Percentiles rank a stretch among this genome's conserved stretches.
phyloP scores from a whole-genome alignment of 1,140 invertebrate genomes.

The Vanessa atalanta region DNA sequence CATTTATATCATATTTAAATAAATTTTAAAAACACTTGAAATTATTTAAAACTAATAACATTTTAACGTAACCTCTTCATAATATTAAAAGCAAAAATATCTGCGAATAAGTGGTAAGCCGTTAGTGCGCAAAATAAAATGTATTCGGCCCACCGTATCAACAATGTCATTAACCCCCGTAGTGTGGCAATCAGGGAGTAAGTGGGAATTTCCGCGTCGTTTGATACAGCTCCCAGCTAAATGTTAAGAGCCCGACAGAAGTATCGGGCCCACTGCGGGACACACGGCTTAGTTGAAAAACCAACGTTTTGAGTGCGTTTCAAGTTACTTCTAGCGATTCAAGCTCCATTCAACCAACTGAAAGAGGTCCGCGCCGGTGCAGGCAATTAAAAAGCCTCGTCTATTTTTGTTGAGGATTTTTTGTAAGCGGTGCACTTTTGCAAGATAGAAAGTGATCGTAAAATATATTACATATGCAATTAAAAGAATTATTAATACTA shows the following conservation, averaged over 20 bases:
- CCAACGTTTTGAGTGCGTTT: not conserved
- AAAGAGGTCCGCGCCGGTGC: constrained; percentile 9
- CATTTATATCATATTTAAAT: too few relatives aligned
- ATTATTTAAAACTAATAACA: too few relatives aligned
- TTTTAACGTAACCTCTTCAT: not conserved
- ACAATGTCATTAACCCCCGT: constrained; percentile 78
- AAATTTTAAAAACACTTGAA: too few relatives aligned
- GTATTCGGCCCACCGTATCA: constrained; percentile 75
- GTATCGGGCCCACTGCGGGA: constrained; percentile 11
- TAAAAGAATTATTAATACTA: too few relatives aligned
- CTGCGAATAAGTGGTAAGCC: constrained; percentile 47
- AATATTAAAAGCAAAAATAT: constrained; percentile 35
- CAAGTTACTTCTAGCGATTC: constrained; percentile 1
- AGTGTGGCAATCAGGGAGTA: constrained; percentile 79
- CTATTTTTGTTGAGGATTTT: not conserved
- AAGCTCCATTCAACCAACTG: constrained; percentile 18
- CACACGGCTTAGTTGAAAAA: constrained; percentile 24
- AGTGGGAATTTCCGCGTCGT: constrained; percentile 79
- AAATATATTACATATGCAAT: too few relatives aligned
- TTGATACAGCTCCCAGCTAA: constrained; percentile 75
- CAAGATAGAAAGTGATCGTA: too few relatives aligned
- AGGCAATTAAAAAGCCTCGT: constrained; percentile 19
- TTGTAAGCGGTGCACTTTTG: not conserved
- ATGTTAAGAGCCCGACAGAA: constrained; percentile 73
- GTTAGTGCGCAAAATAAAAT: constrained; percentile 63